Percentiles rank a stretch among this genome's conserved stretches.
These are phyloP conservation scores for Loripinus fragilis DNA, from an alignment of 2,888 invertebrate species.

Conservation along the genomic window DNA sequence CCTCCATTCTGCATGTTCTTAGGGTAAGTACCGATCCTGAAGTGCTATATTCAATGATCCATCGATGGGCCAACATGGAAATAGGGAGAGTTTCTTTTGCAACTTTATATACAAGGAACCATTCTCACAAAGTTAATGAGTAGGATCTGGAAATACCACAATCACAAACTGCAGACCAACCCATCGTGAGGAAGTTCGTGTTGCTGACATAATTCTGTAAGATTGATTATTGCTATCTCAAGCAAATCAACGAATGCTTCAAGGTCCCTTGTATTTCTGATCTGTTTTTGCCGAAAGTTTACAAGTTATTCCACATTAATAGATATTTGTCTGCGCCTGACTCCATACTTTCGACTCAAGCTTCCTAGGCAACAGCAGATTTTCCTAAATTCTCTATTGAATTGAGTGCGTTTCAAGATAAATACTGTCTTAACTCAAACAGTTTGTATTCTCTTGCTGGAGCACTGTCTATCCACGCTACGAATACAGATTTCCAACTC, in stretches of 20 bases:
- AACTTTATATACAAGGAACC: slow-evolving; percentile 28
- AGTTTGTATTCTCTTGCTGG: not conserved
- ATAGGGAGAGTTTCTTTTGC: slow-evolving; percentile 30
- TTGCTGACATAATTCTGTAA: slow-evolving; percentile 16
- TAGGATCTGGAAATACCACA: too few species aligned
- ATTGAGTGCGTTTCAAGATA: slow-evolving; percentile 1
- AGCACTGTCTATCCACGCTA: slow-evolving; percentile 18
- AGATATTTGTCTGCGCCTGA: not conserved
- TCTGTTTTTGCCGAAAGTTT: not conserved
- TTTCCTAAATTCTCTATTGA: slow-evolving; percentile 8
- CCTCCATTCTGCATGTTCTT: slow-evolving; percentile 20
- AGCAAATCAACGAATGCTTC: slow-evolving; percentile 36
- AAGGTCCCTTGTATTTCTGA: slow-evolving; percentile 17
- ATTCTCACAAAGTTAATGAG: too few species aligned
- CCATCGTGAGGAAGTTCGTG: too few species aligned
- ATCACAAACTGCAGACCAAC: too few species aligned
- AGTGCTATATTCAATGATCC: slow-evolving; percentile 30
- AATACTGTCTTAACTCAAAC: not conserved
- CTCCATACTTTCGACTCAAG: slow-evolving; percentile 5
- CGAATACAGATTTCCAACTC: not conserved
- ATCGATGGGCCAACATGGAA: slow-evolving; percentile 32
- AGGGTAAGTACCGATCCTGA: too few species aligned
- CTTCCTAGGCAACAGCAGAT: slow-evolving; percentile 5
- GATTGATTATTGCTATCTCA: slow-evolving; percentile 39
- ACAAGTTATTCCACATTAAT: slow-evolving; percentile 23